Evolutionary conservation across 2,797 vertebrate genomes (phyloP), one percentile per base, ranked within the genome.

Genomic region (Adelosebastes latens): DNA sequence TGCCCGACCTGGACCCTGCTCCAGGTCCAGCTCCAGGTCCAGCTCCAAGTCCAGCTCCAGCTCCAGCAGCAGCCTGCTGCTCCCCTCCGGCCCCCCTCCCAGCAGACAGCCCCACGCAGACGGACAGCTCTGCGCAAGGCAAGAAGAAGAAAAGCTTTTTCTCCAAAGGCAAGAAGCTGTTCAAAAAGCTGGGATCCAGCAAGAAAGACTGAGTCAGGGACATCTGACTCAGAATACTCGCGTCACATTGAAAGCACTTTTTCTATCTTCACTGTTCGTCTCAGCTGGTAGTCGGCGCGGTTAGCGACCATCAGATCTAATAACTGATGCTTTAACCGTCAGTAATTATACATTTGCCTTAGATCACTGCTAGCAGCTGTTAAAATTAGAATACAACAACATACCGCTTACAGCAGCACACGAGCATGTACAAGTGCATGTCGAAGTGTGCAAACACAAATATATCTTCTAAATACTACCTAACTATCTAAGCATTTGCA

Each of bases 131-230:
- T 34, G 88, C 82, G 24, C 92, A 89, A 49, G 93, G 75, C 46
- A 97, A 96, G 94, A 98, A 96, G 94, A 98, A 97, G 90, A 97
- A 94, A 91, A 63, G 96, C 81, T 97, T 98, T 93, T 97, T 99
- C 94, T 97, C 96, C 86, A 98, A 97, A 95, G 97, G 97, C 77
- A 97, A 96, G 95, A 96, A 95, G 75, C 96, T 99, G 82, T 97
- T 99, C 84, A 97, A 89, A 95, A 98, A 96, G 87, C 95, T 99
- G 87, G 96, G 97, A 68, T 97, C 97, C 81, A 96, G 94, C 93
- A 98, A 98, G 93, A 98, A 97, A 90, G 96, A 96, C 52, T 97
- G 92, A 96, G 65, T 84, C 73, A 3, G 55, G 59, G 49, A 61
- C 31, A 0, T 8, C 61, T 70, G 78, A 72, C 81, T 77, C 62